Base-by-base conservation (phyloP, 2,113 vertebrate species). In the Anthoscopus minutus region DNA sequence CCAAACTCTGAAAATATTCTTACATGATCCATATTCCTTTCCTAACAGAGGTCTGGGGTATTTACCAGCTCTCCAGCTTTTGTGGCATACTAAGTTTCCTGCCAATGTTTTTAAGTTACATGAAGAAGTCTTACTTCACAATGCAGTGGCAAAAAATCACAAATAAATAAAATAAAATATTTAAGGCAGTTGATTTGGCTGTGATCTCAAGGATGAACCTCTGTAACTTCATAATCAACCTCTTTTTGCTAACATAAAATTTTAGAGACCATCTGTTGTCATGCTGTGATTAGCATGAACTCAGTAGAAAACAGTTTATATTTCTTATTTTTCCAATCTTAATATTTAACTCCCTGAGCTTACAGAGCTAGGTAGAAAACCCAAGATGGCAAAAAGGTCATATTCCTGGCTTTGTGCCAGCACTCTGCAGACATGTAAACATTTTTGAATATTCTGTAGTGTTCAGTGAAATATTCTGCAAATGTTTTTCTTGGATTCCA, bases 401-500 rank as follows among this genome's bases (percentile, higher is more conserved):
- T 90, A 24, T 74, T 96, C 81, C 85, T 96, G 96, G 95, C 92
- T 81, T 64, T 30, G 24, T 62, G 87, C 66, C 90, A 51, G 58
- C 31, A 30, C 84, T 94, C 48, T 76, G 61, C 50, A 81, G 82
- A 78, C 92, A 72, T 90, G 80, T 77, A 95, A 88, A 92, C 93
- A 85, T 81, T 93, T 95, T 79, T 92, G 35, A 79, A 84, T 94
- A 89, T 81, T 95, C 83, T 69, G 37, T 89, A 84, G 80, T 35
- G 54, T 91, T 96, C 94, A 70, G 10, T 94, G 84, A 96, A 96
- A 94, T 94, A 91, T 66, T 94, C 94, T 92, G 60, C 96, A 92
- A 94, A 93, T 96, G 92, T 95, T 96, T 77, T 96, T 96, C 86
- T 97, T 96, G 95, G 96, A 96, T 81, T 70, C 73, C 10, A 10